Evolutionary conservation across 2,797 vertebrate genomes (phyloP).

Genomic region (Sebastes iracundus): DNA sequence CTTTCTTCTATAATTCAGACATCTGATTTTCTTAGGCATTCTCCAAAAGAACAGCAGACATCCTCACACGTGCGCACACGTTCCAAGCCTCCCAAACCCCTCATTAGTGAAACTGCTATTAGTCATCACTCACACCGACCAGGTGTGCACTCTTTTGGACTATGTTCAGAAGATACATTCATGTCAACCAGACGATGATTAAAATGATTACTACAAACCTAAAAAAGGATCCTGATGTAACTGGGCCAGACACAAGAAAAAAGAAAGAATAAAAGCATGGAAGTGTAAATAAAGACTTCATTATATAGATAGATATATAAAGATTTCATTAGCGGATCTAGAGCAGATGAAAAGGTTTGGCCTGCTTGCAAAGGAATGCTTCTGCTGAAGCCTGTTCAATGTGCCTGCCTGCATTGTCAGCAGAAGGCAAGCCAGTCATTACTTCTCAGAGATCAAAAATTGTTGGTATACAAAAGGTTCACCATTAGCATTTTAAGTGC

Average conservation of each 20-base stretch:
- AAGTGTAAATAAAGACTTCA: slow-evolving; percentile 1
- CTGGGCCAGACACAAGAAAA: neutral
- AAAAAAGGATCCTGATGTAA: neutral
- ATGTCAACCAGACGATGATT: neutral
- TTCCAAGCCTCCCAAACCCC: slow-evolving; percentile 31
- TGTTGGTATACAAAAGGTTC: slow-evolving; percentile 50
- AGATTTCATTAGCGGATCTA: slow-evolving; percentile 13
- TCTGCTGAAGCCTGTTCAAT: slow-evolving; percentile 13
- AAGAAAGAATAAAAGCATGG: neutral
- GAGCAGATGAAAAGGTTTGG: slow-evolving; percentile 25
- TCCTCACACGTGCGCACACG: neutral
- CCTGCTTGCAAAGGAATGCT: slow-evolving; percentile 22
- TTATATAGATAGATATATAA: too few relatives aligned
- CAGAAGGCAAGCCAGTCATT: slow-evolving; percentile 19
- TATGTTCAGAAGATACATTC: neutral
- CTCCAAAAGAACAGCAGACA: slow-evolving; percentile 9
- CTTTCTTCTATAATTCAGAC: slow-evolving; percentile 8
- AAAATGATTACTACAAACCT: neutral
- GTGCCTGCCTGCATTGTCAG: slow-evolving; percentile 24
- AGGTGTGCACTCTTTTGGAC: slow-evolving; percentile 48
- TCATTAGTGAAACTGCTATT: slow-evolving; percentile 48
- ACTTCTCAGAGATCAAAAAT: slow-evolving; percentile 50
- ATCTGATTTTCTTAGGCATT: slow-evolving; percentile 25
- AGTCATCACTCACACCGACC: slow-evolving; percentile 19
- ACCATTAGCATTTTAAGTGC: slow-evolving; percentile 76